phyloP scores from a whole-genome alignment of 2,113 vertebrate genomes.

The Rhizomys pruinosus region DNA sequence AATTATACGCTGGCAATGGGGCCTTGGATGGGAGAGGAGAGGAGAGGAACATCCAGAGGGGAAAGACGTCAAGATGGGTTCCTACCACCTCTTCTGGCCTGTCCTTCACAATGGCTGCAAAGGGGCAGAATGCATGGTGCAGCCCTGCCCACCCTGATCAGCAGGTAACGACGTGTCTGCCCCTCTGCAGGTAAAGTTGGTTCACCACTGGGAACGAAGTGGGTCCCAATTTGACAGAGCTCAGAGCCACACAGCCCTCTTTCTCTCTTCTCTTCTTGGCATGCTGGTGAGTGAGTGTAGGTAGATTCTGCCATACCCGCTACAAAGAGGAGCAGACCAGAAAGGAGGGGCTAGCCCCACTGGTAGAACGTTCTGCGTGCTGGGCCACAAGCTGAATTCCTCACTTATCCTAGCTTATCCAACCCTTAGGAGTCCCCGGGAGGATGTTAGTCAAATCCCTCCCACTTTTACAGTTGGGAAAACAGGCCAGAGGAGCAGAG shows the following conservation, averaged over 20 bases:
- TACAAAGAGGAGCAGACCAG: not conserved
- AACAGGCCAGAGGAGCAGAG: not conserved
- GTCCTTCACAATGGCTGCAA: not conserved
- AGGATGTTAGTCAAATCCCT: not conserved
- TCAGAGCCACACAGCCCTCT: not conserved
- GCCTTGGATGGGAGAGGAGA: not conserved
- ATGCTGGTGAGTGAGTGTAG: too few species aligned
- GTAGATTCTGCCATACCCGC: too few species aligned
- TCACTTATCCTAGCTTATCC: not conserved
- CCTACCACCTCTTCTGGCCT: not conserved
- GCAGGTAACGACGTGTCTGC: not conserved
- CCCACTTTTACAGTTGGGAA: not conserved
- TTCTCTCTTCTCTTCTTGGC: not conserved
- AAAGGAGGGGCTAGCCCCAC: not conserved
- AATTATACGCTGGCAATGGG: slow-evolving; percentile 29
- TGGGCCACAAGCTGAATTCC: not conserved
- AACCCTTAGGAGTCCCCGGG: not conserved
- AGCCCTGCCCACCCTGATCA: not conserved
- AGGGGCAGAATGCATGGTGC: not conserved
- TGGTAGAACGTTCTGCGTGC: not conserved
- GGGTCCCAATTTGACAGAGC: not conserved
- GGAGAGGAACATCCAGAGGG: not conserved
- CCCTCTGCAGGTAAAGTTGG: not conserved
- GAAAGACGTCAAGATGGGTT: not conserved
- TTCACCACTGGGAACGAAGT: not conserved